Evolutionary conservation across 2,113 vertebrate genomes (phyloP).

Genomic region (Tricholaema leucomelas): DNA sequence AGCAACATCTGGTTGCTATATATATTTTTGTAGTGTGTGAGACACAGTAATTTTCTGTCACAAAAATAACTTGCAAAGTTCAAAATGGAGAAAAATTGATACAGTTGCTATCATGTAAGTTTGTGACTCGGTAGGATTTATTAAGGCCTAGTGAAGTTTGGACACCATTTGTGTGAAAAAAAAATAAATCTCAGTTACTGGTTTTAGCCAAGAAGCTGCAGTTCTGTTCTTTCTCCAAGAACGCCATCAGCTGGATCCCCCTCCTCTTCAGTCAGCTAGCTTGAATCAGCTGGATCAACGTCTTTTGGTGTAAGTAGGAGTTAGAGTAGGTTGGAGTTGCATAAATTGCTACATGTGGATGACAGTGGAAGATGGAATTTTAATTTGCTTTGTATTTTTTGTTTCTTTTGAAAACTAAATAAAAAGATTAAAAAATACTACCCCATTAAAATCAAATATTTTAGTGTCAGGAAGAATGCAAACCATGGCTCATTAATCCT

Average conservation of each 20-base stretch:
- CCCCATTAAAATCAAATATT: not conserved
- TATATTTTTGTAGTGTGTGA: not conserved
- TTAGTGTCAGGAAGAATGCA: not conserved
- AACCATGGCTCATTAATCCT: not conserved
- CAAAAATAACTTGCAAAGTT: not conserved
- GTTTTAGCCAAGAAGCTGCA: not conserved
- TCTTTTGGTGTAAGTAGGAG: constrained; percentile 16
- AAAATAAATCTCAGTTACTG: not conserved
- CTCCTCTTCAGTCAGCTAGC: constrained; percentile 7
- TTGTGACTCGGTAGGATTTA: not conserved
- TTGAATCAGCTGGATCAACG: constrained; percentile 38
- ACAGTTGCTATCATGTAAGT: not conserved
- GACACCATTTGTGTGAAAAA: not conserved
- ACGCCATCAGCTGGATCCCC: not conserved
- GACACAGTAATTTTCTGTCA: not conserved
- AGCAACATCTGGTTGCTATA: not conserved
- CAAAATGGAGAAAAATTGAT: not conserved
- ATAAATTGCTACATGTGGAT: constrained; percentile 19
- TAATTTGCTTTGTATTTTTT: not conserved
- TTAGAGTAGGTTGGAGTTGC: constrained; percentile 33
- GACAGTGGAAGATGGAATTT: not conserved
- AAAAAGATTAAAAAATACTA: not conserved
- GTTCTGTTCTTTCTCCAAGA: not conserved
- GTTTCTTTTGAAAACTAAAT: not conserved
- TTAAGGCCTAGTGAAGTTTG: not conserved